phyloP scores from a whole-genome alignment of 2,888 invertebrate genomes.

The Cheilosia urbana region DNA sequence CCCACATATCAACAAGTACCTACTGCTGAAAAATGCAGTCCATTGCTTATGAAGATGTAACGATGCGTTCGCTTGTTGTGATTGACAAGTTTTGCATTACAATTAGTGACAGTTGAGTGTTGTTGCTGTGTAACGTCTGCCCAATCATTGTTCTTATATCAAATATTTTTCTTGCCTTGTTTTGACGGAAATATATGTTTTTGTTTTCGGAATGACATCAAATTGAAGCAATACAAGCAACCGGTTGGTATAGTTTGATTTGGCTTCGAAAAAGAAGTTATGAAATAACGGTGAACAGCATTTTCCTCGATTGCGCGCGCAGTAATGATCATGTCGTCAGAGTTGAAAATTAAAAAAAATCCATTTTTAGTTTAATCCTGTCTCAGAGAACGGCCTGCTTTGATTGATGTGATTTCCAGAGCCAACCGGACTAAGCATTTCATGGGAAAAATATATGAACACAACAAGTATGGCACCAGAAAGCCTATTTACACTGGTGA shows the following conservation, averaged over 20 bases:
- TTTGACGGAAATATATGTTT: background rate
- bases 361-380: constrained; percentile 11
- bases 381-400: background rate
- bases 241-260: background rate
- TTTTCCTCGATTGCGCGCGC: constrained; percentile 15
- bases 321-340: constrained; percentile 44
- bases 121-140: background rate
- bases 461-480: background rate
- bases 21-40: constrained; percentile 4
- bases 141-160: background rate
- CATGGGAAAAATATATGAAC: background rate
- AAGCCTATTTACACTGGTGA: background rate
- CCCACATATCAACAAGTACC: background rate
- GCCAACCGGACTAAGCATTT: background rate
- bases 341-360: constrained; percentile 11
- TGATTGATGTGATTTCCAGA: background rate
- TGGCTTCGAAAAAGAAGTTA: constrained; percentile 2
- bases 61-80: background rate
- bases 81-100: background rate
- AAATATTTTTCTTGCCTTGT: background rate
- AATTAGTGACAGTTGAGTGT: constrained; percentile 5
- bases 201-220: background rate
- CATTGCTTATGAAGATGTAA: background rate
- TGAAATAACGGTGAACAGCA: constrained; percentile 39
- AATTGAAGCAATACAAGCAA: background rate